Base-by-base conservation (phyloP, 2,113 vertebrate genomes). In the Phainopepla nitens region DNA sequence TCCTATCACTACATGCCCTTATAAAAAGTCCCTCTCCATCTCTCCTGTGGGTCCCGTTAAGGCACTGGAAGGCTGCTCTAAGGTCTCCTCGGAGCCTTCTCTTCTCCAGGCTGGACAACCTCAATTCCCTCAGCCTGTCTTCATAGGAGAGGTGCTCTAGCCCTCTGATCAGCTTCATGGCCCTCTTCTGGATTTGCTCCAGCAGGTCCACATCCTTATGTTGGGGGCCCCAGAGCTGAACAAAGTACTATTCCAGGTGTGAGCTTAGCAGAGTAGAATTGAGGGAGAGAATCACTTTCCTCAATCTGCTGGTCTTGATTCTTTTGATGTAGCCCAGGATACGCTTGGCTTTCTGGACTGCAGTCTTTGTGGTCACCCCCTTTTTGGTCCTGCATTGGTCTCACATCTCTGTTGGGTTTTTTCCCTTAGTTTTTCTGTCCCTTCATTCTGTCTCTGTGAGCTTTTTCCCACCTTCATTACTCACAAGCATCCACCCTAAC, bases 41-140 rank as follows among this genome's bases (percentile, higher is more conserved):
- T 53, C 33, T 60, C 22, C 28, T 60, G 31, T 0, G 1, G 45
- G 33, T 69, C 28, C 10, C 0, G 0, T 78, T 53, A n/a, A 20
- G n/a, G 8, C 13, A 19, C 23, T 45, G 28, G 12, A 39, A 51
- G 23, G 23, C 13, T 9, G 13, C 39, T 61, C 18, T 61, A 13
- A 45, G 28, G 23, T 78, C 7, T 61, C 33, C 33, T 28, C 0
- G 0, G 23, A 45, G 23, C 39, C 45, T 45, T 53, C 22, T 51
- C 33, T 60, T 77, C 33, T 61, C 28, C 64, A 53, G 54, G 6
- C n/a, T 70, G 39, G 78, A 9, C 10, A 61, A 6, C 23, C 18
- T 58, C 47, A 45, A 16, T 22, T 61, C 33, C 25, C 73, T 69
- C 47, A n/a, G 39, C 23, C 56, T 53, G 15, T 45, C 28, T 45